Conservation (phyloP, 2,797 vertebrate species). For the Rousettus madagascariensis region DNA sequence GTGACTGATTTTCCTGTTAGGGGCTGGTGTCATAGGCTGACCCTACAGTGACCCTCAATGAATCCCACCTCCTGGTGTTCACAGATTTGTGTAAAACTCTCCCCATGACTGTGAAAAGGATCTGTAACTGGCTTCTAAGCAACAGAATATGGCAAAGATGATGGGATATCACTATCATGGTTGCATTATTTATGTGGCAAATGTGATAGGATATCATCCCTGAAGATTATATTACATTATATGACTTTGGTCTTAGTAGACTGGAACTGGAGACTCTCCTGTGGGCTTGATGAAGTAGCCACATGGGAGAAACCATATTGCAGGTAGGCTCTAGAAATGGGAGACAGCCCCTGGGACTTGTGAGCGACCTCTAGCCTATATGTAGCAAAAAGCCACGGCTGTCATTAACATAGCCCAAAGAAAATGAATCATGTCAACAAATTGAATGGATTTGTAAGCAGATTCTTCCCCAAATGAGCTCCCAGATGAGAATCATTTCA, state of each 20-base stretch:
- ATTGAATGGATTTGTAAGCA: not conserved
- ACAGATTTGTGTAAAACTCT: not conserved
- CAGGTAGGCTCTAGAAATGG: not conserved
- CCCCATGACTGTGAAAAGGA: not conserved
- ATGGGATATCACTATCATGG: not conserved
- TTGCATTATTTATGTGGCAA: not conserved
- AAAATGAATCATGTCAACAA: not conserved
- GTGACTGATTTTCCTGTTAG: not conserved
- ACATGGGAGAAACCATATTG: not conserved
- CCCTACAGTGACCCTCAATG: not conserved
- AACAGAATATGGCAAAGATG: not conserved
- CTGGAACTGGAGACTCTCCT: not conserved
- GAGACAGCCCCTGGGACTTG: not conserved
- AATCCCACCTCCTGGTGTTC: not conserved
- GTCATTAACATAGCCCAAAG: not conserved
- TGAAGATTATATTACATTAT: not conserved
- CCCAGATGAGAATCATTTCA: not conserved
- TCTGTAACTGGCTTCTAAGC: not conserved
- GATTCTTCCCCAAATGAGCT: not conserved
- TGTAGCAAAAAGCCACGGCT: not conserved
- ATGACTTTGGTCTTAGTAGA: not conserved
- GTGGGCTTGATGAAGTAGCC: not conserved
- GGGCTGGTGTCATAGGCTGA: not conserved
- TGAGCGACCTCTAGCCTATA: not conserved
- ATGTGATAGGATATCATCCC: not conserved